Evolutionary conservation across 2,888 invertebrate genomes (phyloP), one percentile per base, ranked within the genome.

Genomic region (Cerceris rybyensis): DNA sequence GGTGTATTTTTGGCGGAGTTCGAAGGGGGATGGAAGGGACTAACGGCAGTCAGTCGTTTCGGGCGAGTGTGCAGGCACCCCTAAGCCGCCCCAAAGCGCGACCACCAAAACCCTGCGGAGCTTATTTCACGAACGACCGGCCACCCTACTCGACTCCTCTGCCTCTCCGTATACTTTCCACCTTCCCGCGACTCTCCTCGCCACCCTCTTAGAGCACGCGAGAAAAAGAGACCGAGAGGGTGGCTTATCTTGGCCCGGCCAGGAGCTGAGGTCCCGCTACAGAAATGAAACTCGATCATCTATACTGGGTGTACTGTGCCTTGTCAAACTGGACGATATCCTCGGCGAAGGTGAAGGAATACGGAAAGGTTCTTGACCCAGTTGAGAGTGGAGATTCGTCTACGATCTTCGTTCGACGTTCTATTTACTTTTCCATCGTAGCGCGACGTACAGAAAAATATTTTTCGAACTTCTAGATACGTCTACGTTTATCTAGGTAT

Each of bases 101-200:
- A 91, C 91, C 91, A 89, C 92, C 89, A 89, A 90, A 90, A 89
- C 90, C 90, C 91, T 88, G 90, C 91, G 86, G 89, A 91, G 92
- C 92, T 92, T 91, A 92, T 92, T 92, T 92, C 86, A 86, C 86
- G 86, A 86, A 79, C 86, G 86, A 84, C 86, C 86, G 86, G 70
- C 78, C 82, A 86, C 86, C 86, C 86, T 75, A 75, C 85, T 80
- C 86, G 84, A 83, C 78, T 77, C 81, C 69, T 49, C 73, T 75
- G 78, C 79, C 84, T 83, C 85, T 82, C 83, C 75, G 77, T 80
- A 80, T 76, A 79, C 81, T 73, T 74, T 69, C 72, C 70, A 70
- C 68, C 71, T 57, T 54, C 73, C 74, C 52, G 63, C 52, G 64
- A 42, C 69, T 16, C 75, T 70, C 52, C 13, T 50, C 70, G 58